Evolutionary conservation across 2,113 vertebrate species (phyloP).

Genomic region (Alosa alosa): DNA sequence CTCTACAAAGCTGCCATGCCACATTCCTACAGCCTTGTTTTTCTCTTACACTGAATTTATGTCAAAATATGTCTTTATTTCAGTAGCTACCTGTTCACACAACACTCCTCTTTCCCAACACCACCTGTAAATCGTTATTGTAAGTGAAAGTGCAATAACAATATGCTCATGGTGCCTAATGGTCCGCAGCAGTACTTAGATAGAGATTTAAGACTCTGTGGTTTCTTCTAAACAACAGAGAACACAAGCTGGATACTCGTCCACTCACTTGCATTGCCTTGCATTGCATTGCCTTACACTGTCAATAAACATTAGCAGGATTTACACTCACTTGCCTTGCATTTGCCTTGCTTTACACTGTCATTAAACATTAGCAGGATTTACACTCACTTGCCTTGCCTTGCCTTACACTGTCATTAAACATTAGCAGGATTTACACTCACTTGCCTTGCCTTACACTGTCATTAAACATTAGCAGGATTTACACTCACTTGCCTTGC

Average conservation of each 20-base stretch:
- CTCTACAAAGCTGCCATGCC: not conserved
- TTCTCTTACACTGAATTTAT: not conserved
- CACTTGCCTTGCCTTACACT: not conserved
- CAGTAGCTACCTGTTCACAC: not conserved
- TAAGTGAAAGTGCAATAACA: not conserved
- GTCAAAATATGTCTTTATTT: no score
- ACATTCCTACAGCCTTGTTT: not conserved
- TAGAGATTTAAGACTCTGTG: not conserved
- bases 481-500: not conserved
- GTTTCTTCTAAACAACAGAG: not conserved
- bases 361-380: not conserved
- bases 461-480: not conserved
- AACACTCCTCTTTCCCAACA: not conserved
- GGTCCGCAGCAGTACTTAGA: not conserved
- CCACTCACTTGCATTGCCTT: no score
- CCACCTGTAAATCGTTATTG: not conserved
- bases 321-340: no score
- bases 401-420: no score
- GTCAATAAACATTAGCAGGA: no score
- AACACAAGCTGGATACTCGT: no score
- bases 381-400: not conserved
- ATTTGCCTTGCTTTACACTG: no score
- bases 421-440: not conserved
- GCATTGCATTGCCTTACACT: no score
- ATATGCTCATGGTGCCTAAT: not conserved